A percentile compares a stretch with the other conserved stretches of the same genome.
Evolutionary conservation across 2,888 invertebrate species (phyloP).

Genomic region (Acleris literana): DNA sequence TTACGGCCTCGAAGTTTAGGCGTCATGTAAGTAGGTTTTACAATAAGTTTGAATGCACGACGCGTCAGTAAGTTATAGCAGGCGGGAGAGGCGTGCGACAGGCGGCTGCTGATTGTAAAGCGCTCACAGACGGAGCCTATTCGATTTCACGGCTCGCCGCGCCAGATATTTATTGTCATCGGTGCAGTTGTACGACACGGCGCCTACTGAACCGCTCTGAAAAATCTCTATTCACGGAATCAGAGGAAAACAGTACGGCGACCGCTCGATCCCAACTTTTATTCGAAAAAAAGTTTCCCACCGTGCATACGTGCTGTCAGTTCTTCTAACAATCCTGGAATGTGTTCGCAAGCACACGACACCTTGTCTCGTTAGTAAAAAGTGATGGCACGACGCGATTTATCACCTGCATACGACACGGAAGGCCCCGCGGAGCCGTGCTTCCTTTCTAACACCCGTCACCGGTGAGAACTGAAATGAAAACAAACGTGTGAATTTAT

Average conservation of each 20-base stretch:
- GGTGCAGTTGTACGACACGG: constrained; percentile 82
- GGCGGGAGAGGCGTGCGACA: constrained; percentile 67
- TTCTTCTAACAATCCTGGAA: constrained; percentile 67
- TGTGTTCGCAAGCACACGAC: constrained; percentile 68
- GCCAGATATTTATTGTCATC: constrained; percentile 83
- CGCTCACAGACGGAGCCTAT: constrained; percentile 83
- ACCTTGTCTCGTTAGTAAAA: constrained; percentile 81
- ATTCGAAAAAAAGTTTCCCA: constrained; percentile 52
- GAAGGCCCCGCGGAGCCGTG: constrained; percentile 56
- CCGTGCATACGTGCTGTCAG: constrained; percentile 46
- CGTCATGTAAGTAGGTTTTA: constrained; percentile 34
- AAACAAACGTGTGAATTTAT: constrained; percentile 57
- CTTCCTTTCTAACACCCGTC: constrained; percentile 63
- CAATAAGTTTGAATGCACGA: constrained; percentile 71
- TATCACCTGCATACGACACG: constrained; percentile 76
- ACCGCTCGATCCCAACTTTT: constrained; percentile 56
- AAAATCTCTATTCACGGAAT: constrained; percentile 78
- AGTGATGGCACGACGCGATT: constrained; percentile 74
- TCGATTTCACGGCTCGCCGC: constrained; percentile 84
- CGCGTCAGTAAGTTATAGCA: constrained; percentile 70
- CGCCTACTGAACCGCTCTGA: constrained; percentile 80
- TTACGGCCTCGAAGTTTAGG: background rate
- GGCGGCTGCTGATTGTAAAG: constrained; percentile 82
- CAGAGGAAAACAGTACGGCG: constrained; percentile 74
- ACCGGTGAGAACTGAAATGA: constrained; percentile 56